Base-by-base conservation (phyloP, 2,888 invertebrate species). In the Prenolepis imparis region DNA sequence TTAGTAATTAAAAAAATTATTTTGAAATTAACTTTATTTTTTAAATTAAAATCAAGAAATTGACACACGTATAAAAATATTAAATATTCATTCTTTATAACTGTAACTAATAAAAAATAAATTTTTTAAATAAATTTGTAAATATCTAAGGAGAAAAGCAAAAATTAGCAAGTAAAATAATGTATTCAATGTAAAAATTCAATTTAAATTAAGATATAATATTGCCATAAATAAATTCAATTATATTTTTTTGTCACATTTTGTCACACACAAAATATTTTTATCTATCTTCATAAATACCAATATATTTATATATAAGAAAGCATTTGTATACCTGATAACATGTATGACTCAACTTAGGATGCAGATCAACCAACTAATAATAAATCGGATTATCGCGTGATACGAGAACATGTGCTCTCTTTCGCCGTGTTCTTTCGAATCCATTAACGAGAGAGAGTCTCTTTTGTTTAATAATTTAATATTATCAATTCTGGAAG, bases 351-450 rank as follows among this genome's bases (percentile, higher is more conserved):
- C 41, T 77, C 67, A 77, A 77, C 67, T 28, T 28, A 28, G 57
- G 77, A 57, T 57, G 77, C 77, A 24, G 67, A 57, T 67, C 67
- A 18, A 28, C n/a, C 24, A 24, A 28, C 55, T 67, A 67, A 52
- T 52, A 52, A 52, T 52, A 52, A 77, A 67, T 77, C 77, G 67
- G 55, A 66, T 77, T 77, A 66, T 77, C 77, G 77, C 77, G 77
- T 77, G 77, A 77, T 77, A 28, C 28, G 67, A 57, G 28, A 57
- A 24, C 39, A 67, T 57, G 63, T 36, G 77, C 18, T 75, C 48
- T 24, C 64, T 52, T 52, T 36, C 36, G 48, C 12, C 48, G 48
- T 57, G 41, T 77, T 77, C 67, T 41, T 77, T 41, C 32, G 41
- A 41, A 57, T 57, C 24, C 55, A 52, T 66, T 77, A 77, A 72